These are phyloP conservation scores for Zygothrica quintamaculata DNA, from an alignment of 2,888 invertebrate species.

Conservation along the genomic window DNA sequence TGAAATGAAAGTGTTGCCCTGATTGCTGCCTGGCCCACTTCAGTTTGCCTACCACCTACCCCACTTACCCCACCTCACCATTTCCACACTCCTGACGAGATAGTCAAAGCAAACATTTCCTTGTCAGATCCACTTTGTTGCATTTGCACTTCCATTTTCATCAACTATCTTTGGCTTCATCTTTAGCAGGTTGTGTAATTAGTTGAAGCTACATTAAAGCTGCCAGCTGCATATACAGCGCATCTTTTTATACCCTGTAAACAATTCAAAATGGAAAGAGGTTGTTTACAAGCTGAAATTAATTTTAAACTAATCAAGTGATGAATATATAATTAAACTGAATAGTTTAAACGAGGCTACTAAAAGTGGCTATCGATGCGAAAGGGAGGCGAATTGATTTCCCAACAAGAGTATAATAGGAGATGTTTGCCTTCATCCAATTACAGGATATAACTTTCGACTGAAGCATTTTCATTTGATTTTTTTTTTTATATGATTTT, in stretches of 20 bases:
- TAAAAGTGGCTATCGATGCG: too few species aligned
- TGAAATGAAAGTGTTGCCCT: slow-evolving; percentile 61
- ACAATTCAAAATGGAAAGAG: too few species aligned
- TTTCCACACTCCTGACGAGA: slow-evolving; percentile 7
- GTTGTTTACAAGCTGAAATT: too few species aligned
- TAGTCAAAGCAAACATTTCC: slow-evolving; percentile 25
- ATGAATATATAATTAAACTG: too few species aligned
- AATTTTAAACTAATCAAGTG: too few species aligned
- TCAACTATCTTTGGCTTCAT: slow-evolving; percentile 8
- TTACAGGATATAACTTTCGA: background rate
- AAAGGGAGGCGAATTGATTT: too few species aligned
- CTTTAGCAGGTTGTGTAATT: slow-evolving; percentile 48
- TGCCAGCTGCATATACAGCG: slow-evolving; percentile 25
- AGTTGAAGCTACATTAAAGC: slow-evolving; percentile 28
- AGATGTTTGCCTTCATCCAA: too few species aligned
- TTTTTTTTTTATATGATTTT: slow-evolving; percentile 27
- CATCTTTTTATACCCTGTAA: slow-evolving; percentile 19
- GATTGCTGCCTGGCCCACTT: slow-evolving; percentile 26
- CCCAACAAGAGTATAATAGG: too few species aligned
- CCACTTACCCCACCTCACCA: background rate
- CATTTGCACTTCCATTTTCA: slow-evolving; percentile 15
- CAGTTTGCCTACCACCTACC: background rate
- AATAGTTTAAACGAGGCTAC: too few species aligned
- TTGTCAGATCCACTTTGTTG: slow-evolving; percentile 7
- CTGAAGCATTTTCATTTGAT: background rate